phyloP scores from a whole-genome alignment of 23 tunicate species.

The Trididemnum miniatum region DNA sequence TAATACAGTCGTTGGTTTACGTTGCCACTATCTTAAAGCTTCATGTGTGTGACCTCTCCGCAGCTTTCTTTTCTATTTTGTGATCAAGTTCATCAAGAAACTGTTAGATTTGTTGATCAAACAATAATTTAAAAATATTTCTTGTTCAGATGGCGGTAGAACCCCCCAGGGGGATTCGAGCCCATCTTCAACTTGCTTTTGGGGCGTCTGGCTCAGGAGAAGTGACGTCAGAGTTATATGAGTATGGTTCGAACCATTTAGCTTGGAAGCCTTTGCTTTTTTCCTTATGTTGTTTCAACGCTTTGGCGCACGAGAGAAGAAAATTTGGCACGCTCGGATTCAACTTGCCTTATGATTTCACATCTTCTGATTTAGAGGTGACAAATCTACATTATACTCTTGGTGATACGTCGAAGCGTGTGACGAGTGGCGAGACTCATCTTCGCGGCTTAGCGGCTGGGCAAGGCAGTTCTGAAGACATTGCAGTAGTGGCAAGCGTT shows the following conservation, averaged over 20 bases:
- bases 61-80: too few species aligned
- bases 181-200: conserved; percentile 81
- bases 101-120: too few species aligned
- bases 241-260: conserved; percentile 47
- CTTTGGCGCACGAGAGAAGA: conserved; percentile 77
- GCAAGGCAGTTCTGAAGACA: too few species aligned
- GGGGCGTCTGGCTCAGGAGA: conserved; percentile 70
- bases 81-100: too few species aligned
- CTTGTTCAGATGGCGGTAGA: conserved; percentile 79
- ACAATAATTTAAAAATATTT: not conserved
- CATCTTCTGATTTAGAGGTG: conserved; percentile 91
- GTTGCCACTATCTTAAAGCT: too few species aligned
- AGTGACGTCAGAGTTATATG: conserved; percentile 72
- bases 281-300: conserved; percentile 87
- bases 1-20: too few species aligned
- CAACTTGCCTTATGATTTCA: conserved; percentile 85
- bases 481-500: too few species aligned
- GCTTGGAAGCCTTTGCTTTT: conserved; percentile 78
- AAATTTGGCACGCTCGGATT: conserved; percentile 95
- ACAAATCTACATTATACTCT: too few species aligned
- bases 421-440: too few species aligned
- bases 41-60: too few species aligned
- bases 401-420: too few species aligned
- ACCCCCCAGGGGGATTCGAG: conserved; percentile 76
- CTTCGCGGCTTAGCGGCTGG: too few species aligned